These are phyloP conservation scores for Cichlasoma orientale DNA, from an alignment of 2,797 vertebrate genomes.

Conservation along the genomic window DNA sequence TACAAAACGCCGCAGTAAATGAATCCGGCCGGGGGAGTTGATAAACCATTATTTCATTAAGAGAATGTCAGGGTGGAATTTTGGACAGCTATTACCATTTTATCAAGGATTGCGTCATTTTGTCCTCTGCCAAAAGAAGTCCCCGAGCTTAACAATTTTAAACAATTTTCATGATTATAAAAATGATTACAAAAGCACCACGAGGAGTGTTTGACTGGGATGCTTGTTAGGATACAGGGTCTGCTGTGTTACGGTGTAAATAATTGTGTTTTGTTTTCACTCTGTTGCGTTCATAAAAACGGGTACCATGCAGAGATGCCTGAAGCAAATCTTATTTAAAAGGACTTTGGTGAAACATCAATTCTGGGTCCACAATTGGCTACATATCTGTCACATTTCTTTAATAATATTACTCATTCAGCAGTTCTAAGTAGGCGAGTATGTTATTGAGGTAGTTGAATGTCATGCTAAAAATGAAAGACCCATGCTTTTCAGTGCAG, in stretches of 20 bases:
- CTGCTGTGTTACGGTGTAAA: slow-evolving; percentile 66
- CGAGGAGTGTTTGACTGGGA: not conserved
- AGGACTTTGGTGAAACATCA: slow-evolving; percentile 6
- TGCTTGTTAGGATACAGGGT: slow-evolving; percentile 9
- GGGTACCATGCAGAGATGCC: slow-evolving; percentile 47
- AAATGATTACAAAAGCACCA: slow-evolving; percentile 22
- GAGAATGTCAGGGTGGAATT: slow-evolving; percentile 33
- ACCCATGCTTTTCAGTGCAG: slow-evolving; percentile 18
- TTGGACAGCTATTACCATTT: slow-evolving; percentile 28
- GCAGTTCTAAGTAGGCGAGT: slow-evolving; percentile 26
- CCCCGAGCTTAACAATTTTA: not conserved
- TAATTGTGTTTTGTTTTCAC: slow-evolving; percentile 48
- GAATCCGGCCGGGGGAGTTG: slow-evolving; percentile 12
- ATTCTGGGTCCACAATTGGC: slow-evolving; percentile 8
- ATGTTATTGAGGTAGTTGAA: slow-evolving; percentile 41
- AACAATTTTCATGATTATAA: slow-evolving; percentile 1
- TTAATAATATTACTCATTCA: slow-evolving; percentile 25
- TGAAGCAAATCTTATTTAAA: slow-evolving; percentile 30
- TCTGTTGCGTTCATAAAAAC: slow-evolving; percentile 28
- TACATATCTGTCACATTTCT: slow-evolving; percentile 18
- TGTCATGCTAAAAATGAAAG: slow-evolving; percentile 41
- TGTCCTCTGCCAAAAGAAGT: not conserved
- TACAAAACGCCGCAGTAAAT: slow-evolving; percentile 37
- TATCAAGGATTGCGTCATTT: slow-evolving; percentile 1
- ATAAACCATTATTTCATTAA: slow-evolving; percentile 35